phyloP scores from a whole-genome alignment of 2,113 vertebrate species.

The Sapajus apella region DNA sequence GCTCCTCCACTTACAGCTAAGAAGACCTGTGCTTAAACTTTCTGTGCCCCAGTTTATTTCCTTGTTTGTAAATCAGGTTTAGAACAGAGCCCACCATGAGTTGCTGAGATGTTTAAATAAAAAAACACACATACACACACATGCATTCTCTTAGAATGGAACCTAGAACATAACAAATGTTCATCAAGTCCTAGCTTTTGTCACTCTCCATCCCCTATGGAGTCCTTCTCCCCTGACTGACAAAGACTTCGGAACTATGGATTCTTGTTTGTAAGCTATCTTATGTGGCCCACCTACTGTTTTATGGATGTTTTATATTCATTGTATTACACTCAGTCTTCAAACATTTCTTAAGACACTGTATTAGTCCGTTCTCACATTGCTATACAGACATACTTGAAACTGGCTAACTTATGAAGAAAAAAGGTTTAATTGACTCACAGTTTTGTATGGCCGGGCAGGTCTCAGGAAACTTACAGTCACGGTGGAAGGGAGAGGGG shows the following conservation, averaged over 20 bases:
- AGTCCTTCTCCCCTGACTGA: not conserved
- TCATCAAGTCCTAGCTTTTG: not conserved
- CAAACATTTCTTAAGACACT: slow-evolving; percentile 2
- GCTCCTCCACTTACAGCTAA: not conserved
- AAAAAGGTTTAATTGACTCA: no score
- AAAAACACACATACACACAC: not conserved
- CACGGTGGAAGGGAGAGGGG: no score
- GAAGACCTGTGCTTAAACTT: not conserved
- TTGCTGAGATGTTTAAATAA: not conserved
- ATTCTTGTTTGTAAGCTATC: not conserved
- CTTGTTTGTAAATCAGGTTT: not conserved
- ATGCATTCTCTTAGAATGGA: not conserved
- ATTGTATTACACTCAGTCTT: not conserved
- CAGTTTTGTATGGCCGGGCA: no score
- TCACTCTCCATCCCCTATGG: not conserved
- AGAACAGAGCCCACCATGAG: not conserved
- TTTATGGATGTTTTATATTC: not conserved
- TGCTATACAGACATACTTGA: no score
- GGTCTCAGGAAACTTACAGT: no score
- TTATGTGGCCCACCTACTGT: not conserved
- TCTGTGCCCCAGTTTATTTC: not conserved
- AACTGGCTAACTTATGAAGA: no score
- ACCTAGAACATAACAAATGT: not conserved
- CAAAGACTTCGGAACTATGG: not conserved
- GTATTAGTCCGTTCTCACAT: no score